Percentiles rank a stretch among this genome's conserved stretches.
Conservation (phyloP, 1,140 invertebrate genomes). For the Anastatus disparis region DNA sequence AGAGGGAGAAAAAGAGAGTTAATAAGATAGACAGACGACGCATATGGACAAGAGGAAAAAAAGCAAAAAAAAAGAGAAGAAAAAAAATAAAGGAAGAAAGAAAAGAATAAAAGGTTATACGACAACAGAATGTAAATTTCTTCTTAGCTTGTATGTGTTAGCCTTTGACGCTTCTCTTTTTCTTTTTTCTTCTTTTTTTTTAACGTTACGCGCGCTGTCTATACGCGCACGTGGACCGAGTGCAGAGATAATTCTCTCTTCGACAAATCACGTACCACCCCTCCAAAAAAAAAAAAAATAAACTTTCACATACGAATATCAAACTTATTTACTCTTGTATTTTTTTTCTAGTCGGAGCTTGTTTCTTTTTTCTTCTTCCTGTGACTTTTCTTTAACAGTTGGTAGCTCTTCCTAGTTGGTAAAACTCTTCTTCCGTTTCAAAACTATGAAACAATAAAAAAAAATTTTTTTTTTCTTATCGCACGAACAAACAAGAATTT, state of each 20-base stretch:
- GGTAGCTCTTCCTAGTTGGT: too few species aligned
- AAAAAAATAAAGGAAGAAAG: too few species aligned
- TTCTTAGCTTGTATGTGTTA: too few species aligned
- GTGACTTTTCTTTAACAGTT: neutral
- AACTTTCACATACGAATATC: neutral
- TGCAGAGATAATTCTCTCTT: neutral
- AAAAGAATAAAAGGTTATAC: neutral
- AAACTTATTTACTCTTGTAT: neutral
- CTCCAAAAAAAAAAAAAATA: neutral
- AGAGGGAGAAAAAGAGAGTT: neutral
- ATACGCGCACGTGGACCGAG: neutral
- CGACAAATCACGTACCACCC: neutral
- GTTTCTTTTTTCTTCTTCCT: neutral
- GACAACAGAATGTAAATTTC: constrained; percentile 29
- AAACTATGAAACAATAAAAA: too few species aligned
- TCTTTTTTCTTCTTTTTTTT: too few species aligned
- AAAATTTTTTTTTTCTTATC: too few species aligned
- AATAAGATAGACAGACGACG: neutral
- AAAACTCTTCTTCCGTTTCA: too few species aligned
- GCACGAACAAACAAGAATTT: neutral
- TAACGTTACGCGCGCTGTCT: too few species aligned
- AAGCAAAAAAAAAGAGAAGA: neutral
- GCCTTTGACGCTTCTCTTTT: too few species aligned
- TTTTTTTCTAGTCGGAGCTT: neutral
- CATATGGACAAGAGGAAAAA: neutral